Percentiles rank a stretch among this genome's conserved stretches.
Conservation (phyloP, 2,888 invertebrate species). For the Frankliniella fusca region DNA sequence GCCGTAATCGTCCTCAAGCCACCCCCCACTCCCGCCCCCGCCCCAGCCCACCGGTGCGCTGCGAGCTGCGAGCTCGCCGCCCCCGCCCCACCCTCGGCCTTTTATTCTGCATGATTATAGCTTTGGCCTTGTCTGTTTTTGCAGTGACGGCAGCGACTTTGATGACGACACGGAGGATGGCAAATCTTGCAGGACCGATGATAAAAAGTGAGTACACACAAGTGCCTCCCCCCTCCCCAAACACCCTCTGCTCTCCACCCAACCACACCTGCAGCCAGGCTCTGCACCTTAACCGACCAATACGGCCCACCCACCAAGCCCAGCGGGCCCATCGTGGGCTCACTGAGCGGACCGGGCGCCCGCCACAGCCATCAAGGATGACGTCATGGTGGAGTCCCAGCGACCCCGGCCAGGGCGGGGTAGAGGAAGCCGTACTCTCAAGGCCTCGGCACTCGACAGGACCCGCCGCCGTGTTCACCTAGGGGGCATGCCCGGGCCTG, state of each 20-base stretch:
- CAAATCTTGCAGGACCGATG: constrained; percentile 62
- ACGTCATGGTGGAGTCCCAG: too few relatives aligned
- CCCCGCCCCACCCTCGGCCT: too few relatives aligned
- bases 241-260: too few relatives aligned
- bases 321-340: not conserved
- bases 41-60: too few relatives aligned
- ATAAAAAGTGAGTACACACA: constrained; percentile 61
- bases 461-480: too few relatives aligned
- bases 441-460: not conserved
- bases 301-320: too few relatives aligned
- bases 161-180: constrained; percentile 69
- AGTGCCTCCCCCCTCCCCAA: not conserved
- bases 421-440: not conserved
- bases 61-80: too few relatives aligned
- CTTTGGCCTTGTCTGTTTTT: constrained; percentile 40
- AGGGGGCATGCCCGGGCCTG: too few relatives aligned
- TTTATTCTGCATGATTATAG: not conserved
- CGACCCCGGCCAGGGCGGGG: not conserved
- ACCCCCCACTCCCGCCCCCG: too few relatives aligned
- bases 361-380: not conserved
- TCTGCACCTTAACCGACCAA: too few relatives aligned
- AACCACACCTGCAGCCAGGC: too few relatives aligned
- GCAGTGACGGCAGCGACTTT: constrained; percentile 55
- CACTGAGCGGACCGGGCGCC: not conserved
- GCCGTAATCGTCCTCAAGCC: not conserved